Percentiles rank a stretch among this genome's conserved stretches.
Conservation (phyloP, 2,888 invertebrate species). For the Molanna angustata region DNA sequence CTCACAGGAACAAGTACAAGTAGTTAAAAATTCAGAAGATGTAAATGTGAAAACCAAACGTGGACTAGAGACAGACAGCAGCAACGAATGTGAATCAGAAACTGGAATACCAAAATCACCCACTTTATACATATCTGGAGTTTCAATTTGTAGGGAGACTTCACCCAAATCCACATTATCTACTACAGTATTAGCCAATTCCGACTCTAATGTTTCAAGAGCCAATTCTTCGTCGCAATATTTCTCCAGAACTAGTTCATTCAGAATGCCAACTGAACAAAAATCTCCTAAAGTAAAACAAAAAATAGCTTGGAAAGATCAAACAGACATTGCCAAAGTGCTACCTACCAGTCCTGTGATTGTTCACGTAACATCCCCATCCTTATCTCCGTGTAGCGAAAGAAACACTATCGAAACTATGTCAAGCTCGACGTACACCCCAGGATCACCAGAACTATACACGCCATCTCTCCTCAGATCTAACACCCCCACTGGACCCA, state of each 20-base stretch:
- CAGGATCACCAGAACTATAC: constrained; percentile 41
- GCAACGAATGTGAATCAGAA: constrained; percentile 56
- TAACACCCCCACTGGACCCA: constrained; percentile 40
- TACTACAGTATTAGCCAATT: constrained; percentile 35
- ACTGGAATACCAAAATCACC: constrained; percentile 57
- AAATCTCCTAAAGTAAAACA: constrained; percentile 28
- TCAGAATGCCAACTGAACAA: constrained; percentile 25
- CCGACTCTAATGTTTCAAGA: constrained; percentile 43
- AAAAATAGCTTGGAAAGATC: constrained; percentile 28
- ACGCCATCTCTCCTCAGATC: constrained; percentile 42
- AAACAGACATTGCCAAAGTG: constrained; percentile 13
- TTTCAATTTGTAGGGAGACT: constrained; percentile 55
- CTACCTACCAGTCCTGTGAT: constrained; percentile 28
- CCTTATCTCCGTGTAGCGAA: constrained; percentile 28
- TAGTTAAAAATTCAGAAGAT: constrained; percentile 13
- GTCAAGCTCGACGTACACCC: constrained; percentile 25
- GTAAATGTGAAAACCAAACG: constrained; percentile 26
- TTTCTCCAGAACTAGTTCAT: constrained; percentile 21
- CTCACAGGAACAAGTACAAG: constrained; percentile 35
- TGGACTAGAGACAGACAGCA: constrained; percentile 49
- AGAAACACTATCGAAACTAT: constrained; percentile 23
- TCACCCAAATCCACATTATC: constrained; percentile 48
- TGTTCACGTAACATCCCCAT: constrained; percentile 30
- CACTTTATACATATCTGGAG: constrained; percentile 56
- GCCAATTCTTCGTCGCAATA: constrained; percentile 43